phyloP scores from a whole-genome alignment of 2,113 vertebrate genomes.

The Eolophus roseicapilla region DNA sequence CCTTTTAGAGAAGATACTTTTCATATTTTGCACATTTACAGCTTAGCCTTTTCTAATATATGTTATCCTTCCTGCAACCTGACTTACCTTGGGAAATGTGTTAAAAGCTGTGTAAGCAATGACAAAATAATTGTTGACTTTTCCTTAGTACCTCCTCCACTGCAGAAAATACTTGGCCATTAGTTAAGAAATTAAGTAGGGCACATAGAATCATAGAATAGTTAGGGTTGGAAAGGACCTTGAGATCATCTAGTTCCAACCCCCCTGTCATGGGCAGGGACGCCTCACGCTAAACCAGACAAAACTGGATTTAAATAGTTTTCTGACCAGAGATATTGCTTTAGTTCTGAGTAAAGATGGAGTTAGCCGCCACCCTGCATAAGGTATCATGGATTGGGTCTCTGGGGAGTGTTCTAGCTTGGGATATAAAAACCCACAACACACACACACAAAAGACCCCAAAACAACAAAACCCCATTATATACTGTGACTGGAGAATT shows the following conservation, averaged over 20 bases:
- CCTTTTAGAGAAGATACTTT: not conserved
- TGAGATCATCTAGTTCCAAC: no score
- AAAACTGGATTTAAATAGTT: not conserved
- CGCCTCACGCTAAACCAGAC: not conserved
- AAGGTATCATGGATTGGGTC: not conserved
- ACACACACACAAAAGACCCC: not conserved
- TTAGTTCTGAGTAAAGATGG: not conserved
- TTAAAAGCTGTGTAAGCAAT: not conserved
- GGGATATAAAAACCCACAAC: not conserved
- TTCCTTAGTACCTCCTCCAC: not conserved
- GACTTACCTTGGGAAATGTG: not conserved
- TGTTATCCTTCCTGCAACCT: not conserved
- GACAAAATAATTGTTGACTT: not conserved
- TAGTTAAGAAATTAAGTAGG: not conserved
- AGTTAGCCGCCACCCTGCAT: not conserved
- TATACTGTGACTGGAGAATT: not conserved
- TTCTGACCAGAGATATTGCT: not conserved
- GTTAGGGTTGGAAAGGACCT: no score
- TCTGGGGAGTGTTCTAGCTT: not conserved
- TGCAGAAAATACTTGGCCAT: not conserved
- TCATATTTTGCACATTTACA: not conserved
- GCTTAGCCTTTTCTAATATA: not conserved
- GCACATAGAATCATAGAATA: not conserved
- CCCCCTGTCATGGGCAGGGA: no score
- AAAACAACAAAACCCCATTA: not conserved